Percentiles rank a stretch among this genome's conserved stretches.
Conservation (phyloP, 2,888 invertebrate genomes). For the Hydrotaea cyrtoneurina region DNA sequence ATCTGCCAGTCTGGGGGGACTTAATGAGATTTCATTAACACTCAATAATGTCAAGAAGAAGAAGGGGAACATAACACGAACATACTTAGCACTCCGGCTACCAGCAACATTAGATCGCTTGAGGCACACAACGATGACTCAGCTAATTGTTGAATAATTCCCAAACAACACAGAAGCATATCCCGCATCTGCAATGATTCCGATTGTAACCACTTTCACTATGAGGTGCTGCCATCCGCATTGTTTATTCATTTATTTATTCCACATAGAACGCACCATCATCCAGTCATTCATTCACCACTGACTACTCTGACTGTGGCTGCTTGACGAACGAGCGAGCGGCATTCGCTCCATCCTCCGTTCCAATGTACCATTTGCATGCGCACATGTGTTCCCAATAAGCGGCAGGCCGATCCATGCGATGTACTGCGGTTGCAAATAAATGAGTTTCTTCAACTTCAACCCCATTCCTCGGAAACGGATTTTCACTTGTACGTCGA, state of each 20-base stretch:
- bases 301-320: too few species aligned
- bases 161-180: neutral
- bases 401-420: conserved; percentile 38
- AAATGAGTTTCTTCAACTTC: conserved; percentile 66
- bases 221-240: conserved; percentile 6
- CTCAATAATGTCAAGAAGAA: conserved; percentile 5
- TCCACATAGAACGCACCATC: conserved; percentile 20
- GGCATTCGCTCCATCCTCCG: neutral
- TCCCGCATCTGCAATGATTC: conserved; percentile 55
- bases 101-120: neutral
- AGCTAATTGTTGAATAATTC: conserved; percentile 51
- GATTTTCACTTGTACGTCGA: conserved; percentile 21
- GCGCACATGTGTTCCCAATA: conserved; percentile 56
- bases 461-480: conserved; percentile 39
- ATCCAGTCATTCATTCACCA: neutral
- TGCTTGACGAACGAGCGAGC: neutral
- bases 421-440: conserved; percentile 17
- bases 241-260: conserved; percentile 24
- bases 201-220: conserved; percentile 44
- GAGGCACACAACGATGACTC: neutral
- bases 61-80: neutral
- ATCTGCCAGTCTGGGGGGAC: neutral
- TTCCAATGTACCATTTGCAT: neutral
- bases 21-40: conserved; percentile 14
- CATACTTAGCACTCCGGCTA: neutral